Evolutionary conservation across 2,113 vertebrate genomes (phyloP), one percentile per base, ranked within the genome.

Genomic region (Aplodontia rufa): DNA sequence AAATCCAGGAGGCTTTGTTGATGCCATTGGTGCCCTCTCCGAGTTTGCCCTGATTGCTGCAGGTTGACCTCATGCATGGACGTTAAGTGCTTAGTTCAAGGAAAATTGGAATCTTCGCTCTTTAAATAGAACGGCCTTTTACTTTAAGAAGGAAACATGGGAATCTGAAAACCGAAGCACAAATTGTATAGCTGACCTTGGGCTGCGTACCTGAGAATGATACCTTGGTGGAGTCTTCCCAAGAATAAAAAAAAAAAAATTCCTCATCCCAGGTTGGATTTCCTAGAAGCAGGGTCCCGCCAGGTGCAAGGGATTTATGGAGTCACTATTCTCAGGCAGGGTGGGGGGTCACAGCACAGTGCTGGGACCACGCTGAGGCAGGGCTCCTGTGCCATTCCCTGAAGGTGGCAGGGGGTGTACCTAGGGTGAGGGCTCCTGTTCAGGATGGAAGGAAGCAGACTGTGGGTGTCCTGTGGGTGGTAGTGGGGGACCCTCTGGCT

Each of bases 101-200:
- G 76, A 30, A 74, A 69, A 53, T 40, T 20, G 26, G 58, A 58
- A 58, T 71, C 64, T 47, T 42, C 69, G 42, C 26, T 47, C 74
- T 47, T 90, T 51, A 93, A 79, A 82, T 80, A 80, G 87, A 94
- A 28, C 37, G 30, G 60, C 82, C 76, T 93, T 83, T 96, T n/a
- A 71, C 93, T 85, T 91, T 40, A 91, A 94, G 92, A 96, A 42
- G 47, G 3, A 53, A 86, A 51, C 66, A 30, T 24, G 42, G 49
- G 51, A 64, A 78, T 53, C 51, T 85, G 85, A 62, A 96, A 68
- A 28, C 55, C n/a, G 24, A 62, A 79, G 55, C 49, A 58, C 72
- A 74, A 82, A 81, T 9, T 58, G 42, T 58, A 14, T 8, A 16
- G 16, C 40, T 37, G 60, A 40, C 37, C 35, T 14, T 49, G 45